phyloP scores from a whole-genome alignment of 1,140 invertebrate genomes.

The Papilio aristodemus region DNA sequence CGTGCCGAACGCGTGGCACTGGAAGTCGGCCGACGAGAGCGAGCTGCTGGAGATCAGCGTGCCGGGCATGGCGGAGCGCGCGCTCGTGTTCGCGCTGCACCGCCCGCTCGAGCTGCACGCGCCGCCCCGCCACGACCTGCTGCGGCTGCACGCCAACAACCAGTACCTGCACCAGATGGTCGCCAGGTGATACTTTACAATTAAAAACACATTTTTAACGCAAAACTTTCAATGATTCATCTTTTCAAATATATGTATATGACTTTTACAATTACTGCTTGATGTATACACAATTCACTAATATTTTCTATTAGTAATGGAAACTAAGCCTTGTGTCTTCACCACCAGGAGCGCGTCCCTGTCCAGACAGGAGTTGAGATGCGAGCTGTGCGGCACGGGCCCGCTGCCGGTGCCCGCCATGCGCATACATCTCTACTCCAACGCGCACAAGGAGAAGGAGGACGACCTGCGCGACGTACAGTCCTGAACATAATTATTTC shows the following conservation, averaged over 20 bases:
- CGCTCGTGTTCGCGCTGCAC: conserved; percentile 82
- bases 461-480: conserved; percentile 59
- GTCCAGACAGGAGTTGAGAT: conserved; percentile 49
- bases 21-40: conserved; percentile 63
- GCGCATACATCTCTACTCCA: conserved; percentile 70
- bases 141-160: conserved; percentile 59
- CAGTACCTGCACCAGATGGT: conserved; percentile 53
- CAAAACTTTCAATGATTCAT: no score
- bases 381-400: conserved; percentile 64
- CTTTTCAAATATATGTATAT: no score
- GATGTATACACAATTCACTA: neutral
- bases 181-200: conserved; percentile 54
- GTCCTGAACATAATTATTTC: no score
- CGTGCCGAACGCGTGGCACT: conserved; percentile 65
- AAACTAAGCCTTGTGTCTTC: conserved; percentile 34
- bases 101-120: conserved; percentile 73
- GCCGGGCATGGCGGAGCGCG: conserved; percentile 71
- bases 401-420: conserved; percentile 62
- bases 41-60: conserved; percentile 64
- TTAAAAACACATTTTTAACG: no score
- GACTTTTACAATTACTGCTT: conserved; percentile 31
- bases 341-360: conserved; percentile 48
- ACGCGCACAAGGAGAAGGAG: conserved; percentile 63
- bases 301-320: conserved; percentile 41
- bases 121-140: conserved; percentile 49